Base-by-base conservation (phyloP, 2,797 vertebrate species). In the Anomalospiza imberbis region DNA sequence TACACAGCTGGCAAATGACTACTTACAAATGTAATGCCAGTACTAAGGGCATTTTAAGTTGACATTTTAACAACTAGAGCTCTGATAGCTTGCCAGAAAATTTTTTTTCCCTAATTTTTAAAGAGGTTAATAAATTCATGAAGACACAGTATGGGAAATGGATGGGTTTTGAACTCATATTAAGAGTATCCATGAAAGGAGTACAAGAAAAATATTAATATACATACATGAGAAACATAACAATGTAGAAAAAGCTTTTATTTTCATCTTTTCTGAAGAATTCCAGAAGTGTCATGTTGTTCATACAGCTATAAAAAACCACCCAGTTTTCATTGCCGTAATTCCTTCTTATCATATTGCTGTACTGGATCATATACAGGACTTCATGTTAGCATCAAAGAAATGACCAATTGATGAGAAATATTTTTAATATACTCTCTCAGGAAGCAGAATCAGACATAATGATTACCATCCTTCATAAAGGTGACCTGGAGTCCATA, bases 381-480 rank as follows among this genome's bases (percentile, higher is more conserved):
- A 93, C 81, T 92, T 83, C 53, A 73, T 40, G 45, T 28, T 63
- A 84, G 55, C 74, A 86, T 87, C 34, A 91, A 93, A 88, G 70
- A 88, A 78, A 89, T 31, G 12, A 90, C 28, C 55, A 28, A 17
- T 29, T 45, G 36, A 93, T 47, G 13, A 79, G 15, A 88, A 85
- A 67, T 86, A 93, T 82, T 88, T 75, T 66, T 60, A 91, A 76
- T 70, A 82, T 42, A 70, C 29, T 55, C n/a, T 57, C 34, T 88
- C 82, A 89, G 93, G 91, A 96, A 96, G 68, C 9, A 88, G 79
- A 91, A 95, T 85, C 57, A 88, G 82, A 85, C 54, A 79, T 67
- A 88, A 93, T 62, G 34, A 91, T 68, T 88, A 61, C 53, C 90
- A 79, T 40, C n/a, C 31, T 81, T 79, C 45, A 67, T 38, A 82